Conservation (phyloP, 2,797 vertebrate species). For the Hoplostethus mediterraneus region DNA sequence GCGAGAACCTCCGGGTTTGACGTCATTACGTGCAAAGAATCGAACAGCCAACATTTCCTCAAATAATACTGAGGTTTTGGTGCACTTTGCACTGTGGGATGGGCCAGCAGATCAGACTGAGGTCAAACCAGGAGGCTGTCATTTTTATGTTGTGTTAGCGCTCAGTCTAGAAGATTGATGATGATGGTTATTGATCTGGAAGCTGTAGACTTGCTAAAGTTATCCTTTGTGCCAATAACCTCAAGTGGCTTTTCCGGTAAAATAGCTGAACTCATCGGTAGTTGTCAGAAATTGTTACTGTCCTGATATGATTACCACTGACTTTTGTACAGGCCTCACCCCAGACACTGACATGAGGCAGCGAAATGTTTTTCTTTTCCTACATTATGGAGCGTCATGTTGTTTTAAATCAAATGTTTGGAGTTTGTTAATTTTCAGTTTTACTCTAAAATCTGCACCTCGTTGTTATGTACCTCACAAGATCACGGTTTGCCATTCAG, state of each 20-base stretch:
- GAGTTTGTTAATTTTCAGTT: conserved; percentile 7
- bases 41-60: not conserved
- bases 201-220: conserved; percentile 11
- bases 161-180: not conserved
- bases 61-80: not conserved
- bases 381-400: not conserved
- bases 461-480: conserved; percentile 20
- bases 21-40: conserved; percentile 6
- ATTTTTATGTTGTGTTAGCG: not conserved
- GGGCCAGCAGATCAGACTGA: not conserved
- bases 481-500: not conserved
- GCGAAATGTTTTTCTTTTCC: conserved; percentile 3
- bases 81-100: conserved; percentile 12
- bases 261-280: conserved; percentile 20
- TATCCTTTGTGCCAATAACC: conserved; percentile 60
- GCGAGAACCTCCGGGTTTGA: not conserved
- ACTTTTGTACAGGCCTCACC: not conserved
- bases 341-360: conserved; percentile 4
- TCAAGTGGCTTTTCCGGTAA: conserved; percentile 65
- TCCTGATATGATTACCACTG: not conserved
- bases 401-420: conserved; percentile 25
- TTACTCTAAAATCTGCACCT: conserved; percentile 5
- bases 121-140: not conserved
- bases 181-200: conserved; percentile 10
- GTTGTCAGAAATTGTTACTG: conserved; percentile 20